These are phyloP conservation scores for Lasius fuliginosus DNA, from an alignment of 2,888 invertebrate species.

Conservation along the genomic window DNA sequence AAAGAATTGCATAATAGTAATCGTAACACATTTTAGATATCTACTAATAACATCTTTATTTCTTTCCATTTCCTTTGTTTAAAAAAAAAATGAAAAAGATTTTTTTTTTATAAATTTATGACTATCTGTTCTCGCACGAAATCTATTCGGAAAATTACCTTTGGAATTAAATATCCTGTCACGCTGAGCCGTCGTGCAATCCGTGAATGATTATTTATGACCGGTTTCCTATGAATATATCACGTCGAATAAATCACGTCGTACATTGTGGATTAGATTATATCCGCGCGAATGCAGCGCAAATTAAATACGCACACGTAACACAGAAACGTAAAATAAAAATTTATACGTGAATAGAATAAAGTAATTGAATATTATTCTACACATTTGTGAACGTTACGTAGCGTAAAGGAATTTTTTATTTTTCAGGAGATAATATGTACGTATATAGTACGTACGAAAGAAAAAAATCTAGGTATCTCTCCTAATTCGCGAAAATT, in stretches of 20 bases:
- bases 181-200: neutral
- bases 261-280: neutral
- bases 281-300: neutral
- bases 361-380: neutral
- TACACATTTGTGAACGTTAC: neutral
- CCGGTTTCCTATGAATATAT: conserved; percentile 2
- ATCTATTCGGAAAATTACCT: neutral
- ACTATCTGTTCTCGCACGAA: neutral
- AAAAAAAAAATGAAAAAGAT: neutral
- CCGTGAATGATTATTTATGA: conserved; percentile 13
- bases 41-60: neutral
- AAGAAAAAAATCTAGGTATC: neutral
- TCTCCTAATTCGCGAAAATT: neutral
- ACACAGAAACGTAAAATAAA: neutral
- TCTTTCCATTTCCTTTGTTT: neutral
- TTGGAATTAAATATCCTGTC: neutral
- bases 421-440: neutral
- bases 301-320: neutral
- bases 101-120: neutral
- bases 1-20: neutral
- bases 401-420: neutral
- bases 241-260: conserved; percentile 18
- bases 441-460: neutral
- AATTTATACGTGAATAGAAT: neutral
- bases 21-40: neutral